A percentile compares a stretch with the other conserved stretches of the same genome.
Evolutionary conservation across 2,888 invertebrate species (phyloP).

Genomic region (Platycheirus albimanus): DNA sequence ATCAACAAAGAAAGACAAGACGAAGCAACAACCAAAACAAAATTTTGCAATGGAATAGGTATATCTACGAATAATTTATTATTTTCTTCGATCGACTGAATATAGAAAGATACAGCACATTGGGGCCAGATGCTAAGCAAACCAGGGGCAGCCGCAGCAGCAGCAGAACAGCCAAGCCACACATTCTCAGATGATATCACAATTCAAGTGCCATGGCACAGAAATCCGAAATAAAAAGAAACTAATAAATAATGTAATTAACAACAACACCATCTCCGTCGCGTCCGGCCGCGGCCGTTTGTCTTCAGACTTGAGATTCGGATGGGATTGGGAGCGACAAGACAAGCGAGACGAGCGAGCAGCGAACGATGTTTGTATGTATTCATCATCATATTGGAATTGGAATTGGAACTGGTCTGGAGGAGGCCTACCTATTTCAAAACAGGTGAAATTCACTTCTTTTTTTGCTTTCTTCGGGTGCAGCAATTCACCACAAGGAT

Average conservation of each 20-base stretch:
- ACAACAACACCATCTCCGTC: conserved; percentile 23
- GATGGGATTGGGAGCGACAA: too few species aligned
- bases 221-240: conserved; percentile 42
- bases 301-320: too few species aligned
- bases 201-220: conserved; percentile 7
- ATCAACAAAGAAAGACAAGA: conserved; percentile 19
- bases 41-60: conserved; percentile 55
- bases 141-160: too few species aligned
- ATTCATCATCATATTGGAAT: conserved; percentile 3
- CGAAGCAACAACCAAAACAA: conserved; percentile 12
- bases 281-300: too few species aligned
- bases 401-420: too few species aligned
- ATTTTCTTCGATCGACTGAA: conserved; percentile 62
- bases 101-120: conserved; percentile 53
- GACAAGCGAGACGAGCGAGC: too few species aligned
- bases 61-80: conserved; percentile 59
- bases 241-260: conserved; percentile 62
- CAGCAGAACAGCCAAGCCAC: too few species aligned
- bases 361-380: too few species aligned
- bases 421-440: conserved; percentile 40
- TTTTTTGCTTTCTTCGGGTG: conserved; percentile 41
- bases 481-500: conserved; percentile 71
- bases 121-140: conserved; percentile 53
- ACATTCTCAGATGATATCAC: conserved; percentile 62
- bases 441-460: conserved; percentile 64